phyloP scores from a whole-genome alignment of 2,797 vertebrate genomes.

The Merluccius polli region DNA sequence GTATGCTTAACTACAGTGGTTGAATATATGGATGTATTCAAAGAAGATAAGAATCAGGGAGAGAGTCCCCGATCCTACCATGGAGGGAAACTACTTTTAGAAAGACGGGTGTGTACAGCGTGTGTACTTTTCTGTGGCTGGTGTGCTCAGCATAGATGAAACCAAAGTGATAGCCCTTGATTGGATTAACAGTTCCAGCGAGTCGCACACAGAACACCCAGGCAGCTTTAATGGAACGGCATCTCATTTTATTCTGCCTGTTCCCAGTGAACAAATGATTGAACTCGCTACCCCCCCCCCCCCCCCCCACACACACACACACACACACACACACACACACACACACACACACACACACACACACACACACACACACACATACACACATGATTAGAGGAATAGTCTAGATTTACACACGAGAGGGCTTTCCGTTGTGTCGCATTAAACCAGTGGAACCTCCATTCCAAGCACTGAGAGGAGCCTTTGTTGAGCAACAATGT shows the following conservation, averaged over 20 bases:
- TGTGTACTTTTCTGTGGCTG: not conserved
- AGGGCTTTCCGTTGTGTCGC: not conserved
- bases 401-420: not conserved
- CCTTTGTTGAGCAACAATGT: not conserved
- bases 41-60: not conserved
- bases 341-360: not conserved
- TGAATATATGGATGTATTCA: not conserved
- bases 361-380: not conserved
- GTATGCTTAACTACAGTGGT: not conserved
- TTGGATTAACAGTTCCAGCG: slow-evolving; percentile 18
- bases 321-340: not conserved
- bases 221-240: slow-evolving; percentile 27
- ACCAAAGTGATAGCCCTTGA: slow-evolving; percentile 18
- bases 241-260: slow-evolving; percentile 26
- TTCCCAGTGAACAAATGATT: slow-evolving; percentile 11
- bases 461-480: not conserved
- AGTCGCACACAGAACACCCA: slow-evolving; percentile 12
- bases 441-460: not conserved
- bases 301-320: not conserved
- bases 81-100: not conserved
- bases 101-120: slow-evolving; percentile 1
- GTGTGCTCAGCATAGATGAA: slow-evolving; percentile 9
- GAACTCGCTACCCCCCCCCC: slow-evolving; percentile 17
- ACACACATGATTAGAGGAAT: not conserved
- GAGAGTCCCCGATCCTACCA: not conserved